Percentiles rank a stretch among this genome's conserved stretches.
These are phyloP conservation scores for Coptodon bakossiorum DNA, from an alignment of 2,113 vertebrate genomes.

Conservation along the genomic window DNA sequence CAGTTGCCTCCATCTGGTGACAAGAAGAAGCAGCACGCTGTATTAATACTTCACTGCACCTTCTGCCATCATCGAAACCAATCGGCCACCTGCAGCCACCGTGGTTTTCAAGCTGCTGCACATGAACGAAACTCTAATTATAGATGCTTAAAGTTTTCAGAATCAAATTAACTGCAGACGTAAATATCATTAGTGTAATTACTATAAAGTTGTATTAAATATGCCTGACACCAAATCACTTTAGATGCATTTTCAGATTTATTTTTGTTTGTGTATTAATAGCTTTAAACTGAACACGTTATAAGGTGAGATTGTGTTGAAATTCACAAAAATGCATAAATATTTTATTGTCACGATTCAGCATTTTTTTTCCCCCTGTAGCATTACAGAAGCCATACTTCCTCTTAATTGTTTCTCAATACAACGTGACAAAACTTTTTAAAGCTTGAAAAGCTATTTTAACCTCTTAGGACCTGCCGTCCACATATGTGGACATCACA, in stretches of 20 bases:
- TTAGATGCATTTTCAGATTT: neutral
- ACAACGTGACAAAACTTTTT: fast-evolving
- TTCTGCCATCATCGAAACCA: neutral
- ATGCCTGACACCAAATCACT: neutral
- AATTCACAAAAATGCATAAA: neutral
- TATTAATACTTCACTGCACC: neutral
- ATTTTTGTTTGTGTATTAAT: neutral
- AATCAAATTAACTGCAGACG: neutral
- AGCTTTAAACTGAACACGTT: neutral
- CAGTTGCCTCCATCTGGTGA: slow-evolving; percentile 68
- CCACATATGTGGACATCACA: too few species aligned
- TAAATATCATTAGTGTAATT: neutral
- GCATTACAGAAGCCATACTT: neutral
- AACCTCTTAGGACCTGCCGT: too few species aligned
- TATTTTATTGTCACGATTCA: neutral
- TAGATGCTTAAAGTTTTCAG: neutral
- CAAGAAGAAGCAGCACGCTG: neutral
- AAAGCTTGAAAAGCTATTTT: neutral
- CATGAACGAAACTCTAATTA: neutral
- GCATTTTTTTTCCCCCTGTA: neutral
- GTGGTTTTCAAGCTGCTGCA: neutral
- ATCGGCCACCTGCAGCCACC: neutral
- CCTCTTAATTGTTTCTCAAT: neutral
- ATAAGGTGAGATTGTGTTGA: neutral
- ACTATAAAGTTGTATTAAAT: neutral